Base-by-base conservation (phyloP, 2,888 invertebrate genomes). In the Liposcelis brunnea region DNA sequence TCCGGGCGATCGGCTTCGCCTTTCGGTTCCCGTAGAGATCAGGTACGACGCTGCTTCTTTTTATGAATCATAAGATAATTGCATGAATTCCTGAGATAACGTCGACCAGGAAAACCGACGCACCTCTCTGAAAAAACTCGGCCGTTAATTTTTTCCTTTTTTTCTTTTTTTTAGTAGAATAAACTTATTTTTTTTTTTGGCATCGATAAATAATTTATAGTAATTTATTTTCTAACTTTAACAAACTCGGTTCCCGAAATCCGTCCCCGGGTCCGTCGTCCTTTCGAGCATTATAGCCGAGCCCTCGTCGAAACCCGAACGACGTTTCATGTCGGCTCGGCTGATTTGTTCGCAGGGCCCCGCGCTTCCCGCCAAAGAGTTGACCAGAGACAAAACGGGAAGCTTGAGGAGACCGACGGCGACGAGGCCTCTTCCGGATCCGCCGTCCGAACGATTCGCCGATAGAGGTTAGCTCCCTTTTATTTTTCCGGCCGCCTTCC, bases 1-100 rank as follows among this genome's bases (percentile, higher is more conserved):
- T 52, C 60, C 4, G 55, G 56, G 48, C 53, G 52, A 38, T 53
- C 46, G 15, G 40, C 33, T 32, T 36, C 44, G 32, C 46, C 37
- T 5, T 19, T 15, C 26, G 38, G 31, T 31, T 8, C 26, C 26
- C 26, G 26, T 8, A 26, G 26, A 26, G 26, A 26, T 21, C 31
- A 16, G 26, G 12, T 19, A 36, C 45, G 21, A 34, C 35, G 19
- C n/a, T 45, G 45, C 14, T 12, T 18, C 36, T n/a, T 45, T 16
- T 36, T 36, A 21, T 45, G 26, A 45, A 5, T 1, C n/a, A n/a
- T n/a, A n/a, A n/a, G n/a, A n/a, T n/a, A n/a, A 12, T n/a, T n/a
- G n/a, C n/a, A n/a, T n/a, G n/a, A n/a, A n/a, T n/a, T n/a, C n/a
- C n/a, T n/a, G n/a, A n/a, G n/a, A n/a, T n/a, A n/a, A n/a, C n/a